phyloP scores from a whole-genome alignment of 2,113 vertebrate species.

The Lampris megalopsis region DNA sequence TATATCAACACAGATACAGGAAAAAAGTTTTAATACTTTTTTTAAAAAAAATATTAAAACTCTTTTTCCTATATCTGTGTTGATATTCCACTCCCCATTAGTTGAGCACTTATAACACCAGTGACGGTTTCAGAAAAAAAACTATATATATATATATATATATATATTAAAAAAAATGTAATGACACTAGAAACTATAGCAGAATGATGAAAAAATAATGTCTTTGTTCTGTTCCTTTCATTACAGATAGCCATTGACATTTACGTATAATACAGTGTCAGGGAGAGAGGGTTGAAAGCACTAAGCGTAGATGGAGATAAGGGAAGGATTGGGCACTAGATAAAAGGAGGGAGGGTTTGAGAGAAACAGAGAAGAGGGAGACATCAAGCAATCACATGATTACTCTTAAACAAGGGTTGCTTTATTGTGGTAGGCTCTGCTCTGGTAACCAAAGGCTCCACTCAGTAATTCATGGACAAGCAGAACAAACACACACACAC shows the following conservation, averaged over 20 bases:
- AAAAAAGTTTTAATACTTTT: no score
- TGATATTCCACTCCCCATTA: no score
- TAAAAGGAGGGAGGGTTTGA: neutral
- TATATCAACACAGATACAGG: no score
- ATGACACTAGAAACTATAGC: no score
- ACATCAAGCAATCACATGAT: conserved; percentile 63
- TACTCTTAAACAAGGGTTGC: conserved; percentile 63
- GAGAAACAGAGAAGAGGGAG: conserved; percentile 14
- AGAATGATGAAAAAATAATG: no score
- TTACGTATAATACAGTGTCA: neutral
- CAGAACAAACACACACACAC: conserved; percentile 21
- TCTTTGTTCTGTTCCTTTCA: neutral
- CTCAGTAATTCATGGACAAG: conserved; percentile 46
- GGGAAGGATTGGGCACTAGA: conserved; percentile 5
- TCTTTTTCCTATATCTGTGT: no score
- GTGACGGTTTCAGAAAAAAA: no score
- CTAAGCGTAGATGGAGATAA: conserved; percentile 12
- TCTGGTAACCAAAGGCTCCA: conserved; percentile 46
- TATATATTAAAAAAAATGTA: no score
- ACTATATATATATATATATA: no score
- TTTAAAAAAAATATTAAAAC: no score
- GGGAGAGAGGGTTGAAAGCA: conserved; percentile 42
- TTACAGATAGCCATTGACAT: neutral
- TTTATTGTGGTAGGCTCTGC: conserved; percentile 56
- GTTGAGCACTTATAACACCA: no score